Evolutionary conservation across 2,113 vertebrate species (phyloP).

Genomic region (Actenoides lindsayi): DNA sequence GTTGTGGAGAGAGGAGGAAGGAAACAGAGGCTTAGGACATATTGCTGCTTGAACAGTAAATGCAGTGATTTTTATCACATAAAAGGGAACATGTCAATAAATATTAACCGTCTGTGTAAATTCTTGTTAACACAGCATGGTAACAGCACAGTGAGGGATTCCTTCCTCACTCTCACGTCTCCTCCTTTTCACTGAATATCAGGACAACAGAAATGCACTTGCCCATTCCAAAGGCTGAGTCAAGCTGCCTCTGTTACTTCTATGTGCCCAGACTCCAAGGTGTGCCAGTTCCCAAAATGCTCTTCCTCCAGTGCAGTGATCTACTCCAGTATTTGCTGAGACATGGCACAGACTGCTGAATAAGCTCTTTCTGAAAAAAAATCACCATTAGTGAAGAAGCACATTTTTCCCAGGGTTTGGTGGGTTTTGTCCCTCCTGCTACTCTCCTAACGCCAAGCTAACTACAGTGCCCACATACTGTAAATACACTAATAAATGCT

Average conservation of each 20-base stretch:
- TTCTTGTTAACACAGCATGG: not conserved
- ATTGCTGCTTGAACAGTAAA: not conserved
- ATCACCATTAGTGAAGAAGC: not conserved
- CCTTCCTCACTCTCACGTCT: not conserved
- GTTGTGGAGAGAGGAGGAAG: not conserved
- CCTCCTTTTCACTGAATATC: not conserved
- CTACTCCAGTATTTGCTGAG: not conserved
- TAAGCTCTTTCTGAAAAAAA: not conserved
- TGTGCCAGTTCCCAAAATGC: not conserved
- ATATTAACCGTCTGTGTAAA: not conserved
- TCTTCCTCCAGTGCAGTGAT: not conserved
- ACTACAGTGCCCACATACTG: not conserved
- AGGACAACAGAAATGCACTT: not conserved
- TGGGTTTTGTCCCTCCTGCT: not conserved
- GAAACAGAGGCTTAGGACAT: not conserved
- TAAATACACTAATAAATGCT: slow-evolving; percentile 20
- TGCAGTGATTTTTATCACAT: not conserved
- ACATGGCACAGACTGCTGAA: not conserved
- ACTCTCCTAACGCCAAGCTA: slow-evolving; percentile 15
- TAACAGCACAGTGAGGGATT: not conserved
- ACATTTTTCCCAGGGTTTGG: not conserved
- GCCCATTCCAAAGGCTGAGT: not conserved
- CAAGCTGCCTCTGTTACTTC: not conserved
- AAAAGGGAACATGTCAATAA: not conserved
- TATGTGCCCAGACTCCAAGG: not conserved